Evolutionary conservation across 2,888 invertebrate species (phyloP), one percentile per base, ranked within the genome.

Genomic region (Drosophila monieri): DNA sequence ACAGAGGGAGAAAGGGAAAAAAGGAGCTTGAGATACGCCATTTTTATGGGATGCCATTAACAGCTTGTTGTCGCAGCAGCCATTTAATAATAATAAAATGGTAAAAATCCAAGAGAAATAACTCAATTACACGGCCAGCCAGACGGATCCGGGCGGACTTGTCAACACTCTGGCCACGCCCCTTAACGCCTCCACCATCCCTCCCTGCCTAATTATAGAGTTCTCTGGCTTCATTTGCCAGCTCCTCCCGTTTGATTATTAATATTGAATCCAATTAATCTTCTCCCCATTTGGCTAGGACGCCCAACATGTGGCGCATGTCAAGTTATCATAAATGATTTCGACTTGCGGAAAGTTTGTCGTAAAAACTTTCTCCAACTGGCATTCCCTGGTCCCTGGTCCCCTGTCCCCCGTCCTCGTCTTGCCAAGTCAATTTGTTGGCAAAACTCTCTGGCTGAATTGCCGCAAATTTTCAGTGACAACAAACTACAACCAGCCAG

Each of bases 41-140:
- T 57, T 87, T 80, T 81, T 78, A 87, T 85, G 73, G 60, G 44
- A 48, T 44, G 77, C 79, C 81, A 81, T 85, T 81, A 85, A 81
- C 78, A 80, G 78, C 79, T 75, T 67, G 73, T 73, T 61, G 66
- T 66, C 70, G 74, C 74, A 74, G 53, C 78, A 69, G 66, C 68
- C 75, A 86, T 84, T 78, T 78, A 86, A 80, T 81, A 81, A 78
- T 71, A 84, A 72, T 74, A 73, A 80, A 80, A 77, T 74, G 68
- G 60, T 73, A 67, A 66, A 64, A 80, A 76, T 75, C 75, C 67
- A 62, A 76, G 80, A 64, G 64, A 78, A 85, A 81, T 87, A 83
- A 87, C 85, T 85, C 72, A 85, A 84, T 87, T 84, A 87, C 61
- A 59, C 43, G 54, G 41, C 52, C 57, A 55, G 52, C 51, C 64